Evolutionary conservation across 2,888 invertebrate species (phyloP), one percentile per base, ranked within the genome.

Genomic region (Aspidiotus rigidus): DNA sequence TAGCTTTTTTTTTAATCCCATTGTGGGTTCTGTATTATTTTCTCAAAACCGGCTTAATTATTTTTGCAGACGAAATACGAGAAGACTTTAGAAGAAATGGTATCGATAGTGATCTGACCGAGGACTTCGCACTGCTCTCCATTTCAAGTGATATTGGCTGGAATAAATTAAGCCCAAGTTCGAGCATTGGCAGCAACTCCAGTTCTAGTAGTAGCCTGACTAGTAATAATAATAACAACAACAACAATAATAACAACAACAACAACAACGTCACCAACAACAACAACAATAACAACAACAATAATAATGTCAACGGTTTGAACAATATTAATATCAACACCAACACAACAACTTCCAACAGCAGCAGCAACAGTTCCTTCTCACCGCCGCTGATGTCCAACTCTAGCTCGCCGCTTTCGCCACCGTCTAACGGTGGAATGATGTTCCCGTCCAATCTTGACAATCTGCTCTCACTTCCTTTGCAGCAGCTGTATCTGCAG

Each of bases 51-150:
- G n/a, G n/a, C 49, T 5, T 28, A 28, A 49, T 49, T 49, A n/a
- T 49, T 2, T 49, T 49, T n/a, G 49, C 15, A 69, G 69, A 69
- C 56, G 69, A 69, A 62, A 69, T 69, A 39, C 62, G 69, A 55
- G 69, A 69, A 69, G 69, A 69, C 42, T 69, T 69, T 44, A 53
- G 62, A 28, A 53, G 69, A 42, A 69, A 69, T 61, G 69, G 69
- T 40, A 62, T 69, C 44, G 69, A 69, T 49, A 44, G 69, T 40
- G 69, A 69, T 10, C 44, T 62, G 3, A 69, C 62, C 8, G 69
- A 69, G 16, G 17, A 15, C 39, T n/a, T 57, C 28, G 44, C 66
- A 28, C 28, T 56, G 40, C 41, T 11, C 42, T 44, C 44, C 13
- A 66, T 59, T 59, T 44, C 49, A 59, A 15, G 59, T 5, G 59